phyloP scores from a whole-genome alignment of 2,888 invertebrate species.

The Halictus ligatus region DNA sequence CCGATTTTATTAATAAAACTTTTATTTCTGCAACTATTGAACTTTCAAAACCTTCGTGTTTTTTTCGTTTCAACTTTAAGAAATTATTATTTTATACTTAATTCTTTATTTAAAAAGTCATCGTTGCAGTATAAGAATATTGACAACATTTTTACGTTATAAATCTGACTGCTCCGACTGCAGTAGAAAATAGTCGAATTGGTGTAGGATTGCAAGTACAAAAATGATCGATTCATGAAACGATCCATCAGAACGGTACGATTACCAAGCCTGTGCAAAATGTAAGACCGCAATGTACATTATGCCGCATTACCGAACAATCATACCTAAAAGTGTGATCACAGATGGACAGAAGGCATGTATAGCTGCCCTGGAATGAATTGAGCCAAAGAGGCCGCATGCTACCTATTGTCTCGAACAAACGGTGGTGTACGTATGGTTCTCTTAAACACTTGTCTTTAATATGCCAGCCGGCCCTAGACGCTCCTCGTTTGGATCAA shows the following conservation, averaged over 20 bases:
- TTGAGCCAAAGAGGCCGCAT: conserved; percentile 2
- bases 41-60: neutral
- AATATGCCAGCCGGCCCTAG: neutral
- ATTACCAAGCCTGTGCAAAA: conserved; percentile 55
- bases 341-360: conserved; percentile 83
- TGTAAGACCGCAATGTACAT: conserved; percentile 52
- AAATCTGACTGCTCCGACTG: neutral
- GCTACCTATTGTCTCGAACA: neutral
- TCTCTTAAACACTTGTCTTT: neutral
- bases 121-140: neutral
- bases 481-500: conserved; percentile 1
- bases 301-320: conserved; percentile 65
- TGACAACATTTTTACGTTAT: neutral
- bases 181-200: neutral
- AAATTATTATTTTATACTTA: neutral
- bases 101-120: neutral
- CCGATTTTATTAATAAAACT: neutral
- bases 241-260: neutral
- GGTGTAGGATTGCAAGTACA: neutral
- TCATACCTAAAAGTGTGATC: conserved; percentile 79
- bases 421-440: neutral
- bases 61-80: neutral
- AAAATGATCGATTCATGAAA: neutral
- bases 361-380: conserved; percentile 34
- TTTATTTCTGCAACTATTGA: too few relatives aligned